These are phyloP conservation scores for Meleagris gallopavo DNA, from an alignment of 2,113 vertebrate species.

Conservation along the genomic window DNA sequence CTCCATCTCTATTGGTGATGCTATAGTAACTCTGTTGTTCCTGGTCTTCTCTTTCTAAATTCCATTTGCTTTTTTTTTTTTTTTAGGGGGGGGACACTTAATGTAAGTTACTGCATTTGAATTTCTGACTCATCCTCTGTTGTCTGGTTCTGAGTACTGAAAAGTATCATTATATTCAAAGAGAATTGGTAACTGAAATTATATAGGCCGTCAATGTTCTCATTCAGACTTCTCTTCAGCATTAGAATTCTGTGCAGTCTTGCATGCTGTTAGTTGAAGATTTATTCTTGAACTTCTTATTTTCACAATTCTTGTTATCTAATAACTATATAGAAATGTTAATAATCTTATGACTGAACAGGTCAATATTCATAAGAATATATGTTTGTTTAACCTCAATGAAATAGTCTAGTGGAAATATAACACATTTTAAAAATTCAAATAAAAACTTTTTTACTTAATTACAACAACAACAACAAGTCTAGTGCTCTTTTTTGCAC, in stretches of 20 bases:
- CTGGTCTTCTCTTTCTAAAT: not conserved
- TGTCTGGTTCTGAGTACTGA: conserved; percentile 15
- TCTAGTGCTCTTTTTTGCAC: not conserved
- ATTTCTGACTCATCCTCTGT: conserved; percentile 44
- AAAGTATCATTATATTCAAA: conserved; percentile 47
- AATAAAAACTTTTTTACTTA: not conserved
- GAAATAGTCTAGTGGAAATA: not conserved
- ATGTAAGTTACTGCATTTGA: not conserved
- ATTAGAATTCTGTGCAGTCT: not conserved
- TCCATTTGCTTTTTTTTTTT: not conserved
- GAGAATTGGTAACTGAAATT: not conserved
- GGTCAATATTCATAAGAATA: not conserved
- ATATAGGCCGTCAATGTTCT: not conserved
- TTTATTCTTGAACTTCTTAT: not conserved
- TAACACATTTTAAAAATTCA: not conserved
- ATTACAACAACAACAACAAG: too few species aligned
- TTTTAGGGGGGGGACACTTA: not conserved
- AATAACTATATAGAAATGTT: not conserved
- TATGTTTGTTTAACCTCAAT: not conserved
- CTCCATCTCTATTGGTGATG: not conserved
- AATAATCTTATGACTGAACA: not conserved
- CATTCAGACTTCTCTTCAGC: not conserved
- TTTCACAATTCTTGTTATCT: not conserved
- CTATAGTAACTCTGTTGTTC: conserved; percentile 8
- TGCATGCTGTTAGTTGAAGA: not conserved